Percentiles rank a stretch among this genome's conserved stretches.
phyloP scores from a whole-genome alignment of 2,888 invertebrate species.

The Drosophila pullipes region DNA sequence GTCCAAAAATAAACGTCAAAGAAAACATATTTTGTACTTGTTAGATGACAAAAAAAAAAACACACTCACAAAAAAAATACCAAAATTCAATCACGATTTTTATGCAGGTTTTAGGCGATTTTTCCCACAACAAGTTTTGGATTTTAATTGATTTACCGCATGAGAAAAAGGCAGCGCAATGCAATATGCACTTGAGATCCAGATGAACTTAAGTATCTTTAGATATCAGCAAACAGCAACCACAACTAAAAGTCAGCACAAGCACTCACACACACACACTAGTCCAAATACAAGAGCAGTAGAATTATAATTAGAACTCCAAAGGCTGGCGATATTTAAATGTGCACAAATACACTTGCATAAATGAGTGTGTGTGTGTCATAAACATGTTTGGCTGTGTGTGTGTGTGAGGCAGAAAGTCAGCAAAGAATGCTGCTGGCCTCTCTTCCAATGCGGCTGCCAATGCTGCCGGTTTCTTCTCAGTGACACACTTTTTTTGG shows the following conservation, averaged over 20 bases:
- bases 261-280: not conserved
- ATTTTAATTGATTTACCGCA: conserved; percentile 74
- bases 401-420: conserved; percentile 57
- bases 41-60: conserved; percentile 49
- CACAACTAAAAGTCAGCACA: conserved; percentile 37
- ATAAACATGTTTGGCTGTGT: conserved; percentile 2
- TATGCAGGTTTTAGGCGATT: conserved; percentile 76
- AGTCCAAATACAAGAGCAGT: not conserved
- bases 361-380: conserved; percentile 1
- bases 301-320: conserved; percentile 59
- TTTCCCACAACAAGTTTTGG: conserved; percentile 76
- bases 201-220: conserved; percentile 74
- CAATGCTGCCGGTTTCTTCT: conserved; percentile 54
- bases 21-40: conserved; percentile 68
- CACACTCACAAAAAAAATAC: conserved; percentile 15
- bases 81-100: conserved; percentile 73
- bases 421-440: conserved; percentile 64
- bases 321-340: conserved; percentile 21
- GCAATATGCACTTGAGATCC: conserved; percentile 72
- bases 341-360: conserved; percentile 6
- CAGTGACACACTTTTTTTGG: conserved; percentile 69
- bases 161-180: conserved; percentile 65
- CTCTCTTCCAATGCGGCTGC: conserved; percentile 50
- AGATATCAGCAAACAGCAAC: conserved; percentile 50
- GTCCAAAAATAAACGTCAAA: conserved; percentile 62